A percentile compares a stretch with the other conserved stretches of the same genome.
These are phyloP conservation scores for Microtus ochrogaster DNA, from an alignment of 2,113 vertebrate species.

Conservation along the genomic window DNA sequence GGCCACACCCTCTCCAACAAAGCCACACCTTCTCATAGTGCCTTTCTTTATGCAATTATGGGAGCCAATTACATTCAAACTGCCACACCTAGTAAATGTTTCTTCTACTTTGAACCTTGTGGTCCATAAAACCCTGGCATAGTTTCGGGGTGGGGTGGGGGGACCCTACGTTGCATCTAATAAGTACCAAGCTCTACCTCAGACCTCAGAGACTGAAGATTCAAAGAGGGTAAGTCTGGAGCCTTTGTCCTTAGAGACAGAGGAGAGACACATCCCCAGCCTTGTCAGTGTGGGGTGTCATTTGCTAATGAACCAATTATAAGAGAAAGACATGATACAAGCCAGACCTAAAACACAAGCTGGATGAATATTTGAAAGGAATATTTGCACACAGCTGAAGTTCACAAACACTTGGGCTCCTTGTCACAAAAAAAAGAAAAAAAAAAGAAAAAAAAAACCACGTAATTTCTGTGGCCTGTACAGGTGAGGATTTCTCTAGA, in stretches of 20 bases:
- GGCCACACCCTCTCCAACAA: no score
- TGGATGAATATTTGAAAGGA: neutral
- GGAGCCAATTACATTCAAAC: no score
- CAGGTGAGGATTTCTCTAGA: neutral
- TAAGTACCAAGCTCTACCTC: neutral
- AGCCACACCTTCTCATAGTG: no score
- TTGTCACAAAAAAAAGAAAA: neutral
- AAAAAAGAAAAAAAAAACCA: no score
- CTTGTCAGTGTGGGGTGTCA: no score
- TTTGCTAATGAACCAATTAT: neutral
- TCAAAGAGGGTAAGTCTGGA: neutral
- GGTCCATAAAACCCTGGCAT: neutral
- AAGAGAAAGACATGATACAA: neutral
- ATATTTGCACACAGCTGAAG: neutral
- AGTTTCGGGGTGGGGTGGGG: neutral
- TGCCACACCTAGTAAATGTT: neutral
- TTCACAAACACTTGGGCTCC: neutral
- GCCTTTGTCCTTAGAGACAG: neutral
- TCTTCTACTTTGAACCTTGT: neutral
- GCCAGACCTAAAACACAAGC: neutral
- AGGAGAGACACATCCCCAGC: neutral
- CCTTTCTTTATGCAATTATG: no score
- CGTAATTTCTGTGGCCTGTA: neutral
- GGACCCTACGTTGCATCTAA: neutral
- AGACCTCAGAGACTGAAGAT: neutral